Evolutionary conservation across 2,113 vertebrate species (phyloP), one percentile per base, ranked within the genome.

Genomic region (Recurvirostra avosetta): DNA sequence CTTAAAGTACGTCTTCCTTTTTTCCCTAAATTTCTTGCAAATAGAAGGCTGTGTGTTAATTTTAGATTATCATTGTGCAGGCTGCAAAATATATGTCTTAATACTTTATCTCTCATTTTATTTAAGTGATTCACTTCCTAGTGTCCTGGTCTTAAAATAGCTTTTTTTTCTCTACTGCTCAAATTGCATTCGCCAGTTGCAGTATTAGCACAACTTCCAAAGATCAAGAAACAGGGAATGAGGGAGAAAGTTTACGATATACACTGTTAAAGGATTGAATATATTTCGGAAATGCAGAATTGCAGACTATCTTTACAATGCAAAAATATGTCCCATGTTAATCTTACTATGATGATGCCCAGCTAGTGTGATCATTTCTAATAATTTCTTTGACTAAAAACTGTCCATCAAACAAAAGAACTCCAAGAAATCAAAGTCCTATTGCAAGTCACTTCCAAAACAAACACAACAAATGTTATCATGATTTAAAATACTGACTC

Each of bases 391-490:
- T 20, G 20, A 36, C 18, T 6, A 56, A 16, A 23, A 74, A 3
- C 25, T 58, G 17, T 32, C 34, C 53, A 32, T 40, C 41, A 66
- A 29, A 30, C 40, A 68, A 23, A 5, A 22, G 2, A 67, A 52
- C 9, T 47, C 25, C n/a, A 55, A 50, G 34, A 75, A 15, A 8
- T 19, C 32, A 1, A 70, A 78, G 15, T 75, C 23, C 25, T 71
- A n/a, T 25, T 36, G n/a, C n/a, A 62, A 55, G 7, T 62, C 10
- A 18, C 15, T 85, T 87, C 16, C n/a, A n/a, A 81, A 71, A 61
- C 2, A 1, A 8, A 10, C 43, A 36, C 7, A 68, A 43, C 5
- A 76, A 15, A 20, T 2, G 1, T 34, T 32, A 38, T 1, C 4
- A 1, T 12, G 26, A 55, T 8, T 63, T 66, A 50, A 77, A 89